Conservation (phyloP, 2,113 vertebrate species). For the Thalassarche chlororhynchos region DNA sequence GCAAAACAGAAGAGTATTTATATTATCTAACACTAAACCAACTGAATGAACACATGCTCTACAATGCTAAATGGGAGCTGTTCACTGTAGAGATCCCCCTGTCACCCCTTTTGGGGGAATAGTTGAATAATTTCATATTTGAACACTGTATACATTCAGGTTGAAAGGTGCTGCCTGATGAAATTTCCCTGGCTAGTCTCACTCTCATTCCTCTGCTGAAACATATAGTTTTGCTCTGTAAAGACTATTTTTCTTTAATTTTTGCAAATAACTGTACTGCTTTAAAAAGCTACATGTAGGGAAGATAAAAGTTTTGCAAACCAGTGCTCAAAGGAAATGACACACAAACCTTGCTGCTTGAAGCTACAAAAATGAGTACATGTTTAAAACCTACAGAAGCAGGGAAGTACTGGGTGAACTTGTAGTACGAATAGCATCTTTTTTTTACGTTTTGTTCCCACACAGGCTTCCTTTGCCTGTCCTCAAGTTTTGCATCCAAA, state of each 20-base stretch:
- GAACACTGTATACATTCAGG: neutral
- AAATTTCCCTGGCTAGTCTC: neutral
- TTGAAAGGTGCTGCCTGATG: neutral
- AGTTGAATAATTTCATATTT: neutral
- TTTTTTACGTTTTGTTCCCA: neutral
- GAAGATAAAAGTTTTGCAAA: neutral
- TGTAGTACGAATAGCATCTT: neutral
- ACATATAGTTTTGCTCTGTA: neutral
- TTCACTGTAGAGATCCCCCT: neutral
- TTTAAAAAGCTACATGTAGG: neutral
- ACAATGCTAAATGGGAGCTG: neutral
- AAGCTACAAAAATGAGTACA: neutral
- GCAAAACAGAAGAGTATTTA: neutral
- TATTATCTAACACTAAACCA: neutral
- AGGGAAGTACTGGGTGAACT: neutral
- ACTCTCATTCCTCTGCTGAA: neutral
- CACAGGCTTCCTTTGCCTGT: neutral
- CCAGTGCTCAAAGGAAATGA: neutral
- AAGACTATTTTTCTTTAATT: neutral
- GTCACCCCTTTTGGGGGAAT: neutral
- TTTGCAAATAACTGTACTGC: neutral
- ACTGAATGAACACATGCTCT: neutral
- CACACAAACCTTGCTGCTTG: neutral
- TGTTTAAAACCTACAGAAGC: neutral
- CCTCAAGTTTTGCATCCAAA: neutral